Percentiles rank a stretch among this genome's conserved stretches.
Evolutionary conservation across 2,797 vertebrate species (phyloP).

Genomic region (Myotis pilosus): DNA sequence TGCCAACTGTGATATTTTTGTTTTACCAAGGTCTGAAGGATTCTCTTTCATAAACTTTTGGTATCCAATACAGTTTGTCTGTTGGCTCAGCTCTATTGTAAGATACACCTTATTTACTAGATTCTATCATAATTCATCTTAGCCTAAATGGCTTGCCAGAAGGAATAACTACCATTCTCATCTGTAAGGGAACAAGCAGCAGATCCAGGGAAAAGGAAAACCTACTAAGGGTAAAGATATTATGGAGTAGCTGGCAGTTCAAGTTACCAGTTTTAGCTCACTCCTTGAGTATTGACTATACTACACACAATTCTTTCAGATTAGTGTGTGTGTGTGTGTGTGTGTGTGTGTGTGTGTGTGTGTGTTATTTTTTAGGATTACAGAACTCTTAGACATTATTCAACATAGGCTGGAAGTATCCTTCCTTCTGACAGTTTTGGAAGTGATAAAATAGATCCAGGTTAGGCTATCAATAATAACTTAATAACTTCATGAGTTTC

Average conservation of each 20-base stretch:
- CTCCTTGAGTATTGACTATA: not conserved
- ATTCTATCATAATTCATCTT: not conserved
- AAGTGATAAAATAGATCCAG: not conserved
- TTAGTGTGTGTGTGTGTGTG: no score
- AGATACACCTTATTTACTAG: not conserved
- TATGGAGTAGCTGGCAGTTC: not conserved
- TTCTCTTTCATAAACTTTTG: not conserved
- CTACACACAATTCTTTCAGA: not conserved
- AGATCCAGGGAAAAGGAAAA: not conserved
- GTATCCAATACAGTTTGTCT: not conserved
- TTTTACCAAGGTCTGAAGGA: not conserved
- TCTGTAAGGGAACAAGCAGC: not conserved
- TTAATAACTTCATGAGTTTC: not conserved
- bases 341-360: not conserved
- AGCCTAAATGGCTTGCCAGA: not conserved
- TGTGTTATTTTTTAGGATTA: not conserved
- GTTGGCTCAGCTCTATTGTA: not conserved
- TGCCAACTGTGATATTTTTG: not conserved
- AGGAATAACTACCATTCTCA: not conserved
- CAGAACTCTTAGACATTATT: not conserved
- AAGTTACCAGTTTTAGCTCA: not conserved
- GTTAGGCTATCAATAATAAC: not conserved
- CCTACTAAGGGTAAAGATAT: not conserved
- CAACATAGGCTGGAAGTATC: not conserved
- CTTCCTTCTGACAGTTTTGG: not conserved